Conservation (phyloP, 2,113 vertebrate species). For the Bubo scandiacus region DNA sequence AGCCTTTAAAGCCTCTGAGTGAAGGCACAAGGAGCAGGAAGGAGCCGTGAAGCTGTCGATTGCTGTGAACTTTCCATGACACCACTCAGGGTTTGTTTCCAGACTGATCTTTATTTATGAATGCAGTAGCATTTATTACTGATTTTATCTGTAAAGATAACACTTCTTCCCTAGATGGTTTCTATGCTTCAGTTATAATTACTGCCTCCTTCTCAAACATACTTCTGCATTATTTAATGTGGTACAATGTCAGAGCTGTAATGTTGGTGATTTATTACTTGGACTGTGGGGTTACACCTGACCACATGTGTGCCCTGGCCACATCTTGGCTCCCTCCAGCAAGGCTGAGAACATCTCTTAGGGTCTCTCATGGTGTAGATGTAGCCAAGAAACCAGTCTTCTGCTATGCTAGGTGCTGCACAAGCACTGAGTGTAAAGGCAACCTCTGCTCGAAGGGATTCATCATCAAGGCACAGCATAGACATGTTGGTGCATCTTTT, state of each 20-base stretch:
- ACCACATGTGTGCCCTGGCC: background rate
- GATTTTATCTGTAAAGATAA: slow-evolving; percentile 65
- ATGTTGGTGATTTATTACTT: background rate
- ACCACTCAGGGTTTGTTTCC: slow-evolving; percentile 40
- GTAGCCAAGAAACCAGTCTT: background rate
- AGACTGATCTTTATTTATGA: slow-evolving; percentile 62
- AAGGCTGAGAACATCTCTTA: background rate
- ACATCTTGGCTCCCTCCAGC: fast-evolving
- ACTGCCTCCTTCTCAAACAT: background rate
- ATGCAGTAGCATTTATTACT: slow-evolving; percentile 60
- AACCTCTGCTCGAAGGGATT: background rate
- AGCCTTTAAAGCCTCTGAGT: slow-evolving; percentile 10
- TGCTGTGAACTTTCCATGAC: slow-evolving; percentile 51
- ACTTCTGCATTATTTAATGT: background rate
- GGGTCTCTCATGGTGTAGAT: background rate
- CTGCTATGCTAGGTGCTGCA: background rate
- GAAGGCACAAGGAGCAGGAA: background rate
- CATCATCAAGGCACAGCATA: background rate
- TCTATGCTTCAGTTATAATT: slow-evolving; percentile 26
- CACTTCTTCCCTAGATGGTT: slow-evolving; percentile 20
- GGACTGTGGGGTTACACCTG: background rate
- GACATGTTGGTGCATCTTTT: background rate
- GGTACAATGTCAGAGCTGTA: background rate
- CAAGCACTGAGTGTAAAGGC: background rate
- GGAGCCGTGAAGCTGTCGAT: slow-evolving; percentile 24